phyloP scores from a whole-genome alignment of 2,797 vertebrate genomes.

The Mormyrus proboscirostris region DNA sequence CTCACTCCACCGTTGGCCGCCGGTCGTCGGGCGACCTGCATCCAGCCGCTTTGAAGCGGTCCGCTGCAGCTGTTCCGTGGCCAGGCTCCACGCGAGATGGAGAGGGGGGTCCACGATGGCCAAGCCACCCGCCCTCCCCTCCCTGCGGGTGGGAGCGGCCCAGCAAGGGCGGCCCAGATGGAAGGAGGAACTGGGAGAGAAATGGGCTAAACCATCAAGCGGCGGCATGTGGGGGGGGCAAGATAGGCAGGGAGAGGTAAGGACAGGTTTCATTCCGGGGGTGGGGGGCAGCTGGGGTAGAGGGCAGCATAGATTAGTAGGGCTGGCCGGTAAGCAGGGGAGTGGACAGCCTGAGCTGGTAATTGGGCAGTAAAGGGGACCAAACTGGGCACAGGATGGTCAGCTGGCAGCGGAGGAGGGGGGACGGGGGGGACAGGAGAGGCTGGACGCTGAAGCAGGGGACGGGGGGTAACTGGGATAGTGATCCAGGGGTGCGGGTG shows the following conservation, averaged over 20 bases:
- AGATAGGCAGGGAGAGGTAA: neutral
- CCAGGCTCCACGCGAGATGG: neutral
- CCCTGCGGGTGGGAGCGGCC: neutral
- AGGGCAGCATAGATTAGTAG: neutral
- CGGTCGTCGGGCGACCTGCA: neutral
- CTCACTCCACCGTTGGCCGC: neutral
- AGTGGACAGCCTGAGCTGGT: constrained; percentile 2
- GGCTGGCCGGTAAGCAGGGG: neutral
- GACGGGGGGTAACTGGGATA: neutral
- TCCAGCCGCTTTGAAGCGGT: neutral
- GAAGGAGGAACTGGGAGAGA: neutral
- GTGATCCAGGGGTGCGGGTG: neutral
- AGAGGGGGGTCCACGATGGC: neutral
- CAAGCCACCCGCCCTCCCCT: neutral
- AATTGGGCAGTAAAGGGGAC: neutral
- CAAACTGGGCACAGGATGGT: neutral
- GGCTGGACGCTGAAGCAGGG: neutral
- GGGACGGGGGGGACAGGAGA: neutral
- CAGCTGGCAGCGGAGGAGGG: neutral
- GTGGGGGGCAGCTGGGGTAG: neutral
- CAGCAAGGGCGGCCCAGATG: neutral
- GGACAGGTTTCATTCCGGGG: constrained; percentile 16
- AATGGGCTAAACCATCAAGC: neutral
- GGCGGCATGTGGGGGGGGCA: neutral
- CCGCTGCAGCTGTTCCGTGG: neutral